These are phyloP conservation scores for Lydus trimaculatus DNA, from an alignment of 2,888 invertebrate species.

Conservation along the genomic window DNA sequence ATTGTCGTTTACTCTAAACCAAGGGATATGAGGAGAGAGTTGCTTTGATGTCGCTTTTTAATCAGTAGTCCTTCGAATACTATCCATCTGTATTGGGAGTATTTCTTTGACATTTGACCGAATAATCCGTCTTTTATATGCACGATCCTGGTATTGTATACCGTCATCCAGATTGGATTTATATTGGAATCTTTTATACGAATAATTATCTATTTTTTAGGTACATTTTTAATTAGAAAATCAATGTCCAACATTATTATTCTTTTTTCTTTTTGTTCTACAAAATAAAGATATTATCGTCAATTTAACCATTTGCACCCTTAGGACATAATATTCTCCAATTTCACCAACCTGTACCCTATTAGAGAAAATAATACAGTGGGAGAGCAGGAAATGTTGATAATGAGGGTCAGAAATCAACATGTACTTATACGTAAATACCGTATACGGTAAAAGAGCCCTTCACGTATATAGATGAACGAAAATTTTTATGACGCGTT, in stretches of 20 bases:
- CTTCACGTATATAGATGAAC: background rate
- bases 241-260: background rate
- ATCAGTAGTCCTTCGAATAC: constrained; percentile 55
- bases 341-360: constrained; percentile 11
- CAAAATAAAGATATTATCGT: background rate
- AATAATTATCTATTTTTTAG: background rate
- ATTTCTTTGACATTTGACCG: constrained; percentile 62
- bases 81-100: constrained; percentile 52
- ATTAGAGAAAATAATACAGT: constrained; percentile 7
- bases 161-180: background rate
- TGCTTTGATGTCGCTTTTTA: constrained; percentile 61
- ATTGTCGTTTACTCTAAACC: constrained; percentile 60
- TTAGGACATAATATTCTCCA: constrained; percentile 5
- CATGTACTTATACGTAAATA: background rate
- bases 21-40: constrained; percentile 38
- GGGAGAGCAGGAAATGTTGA: constrained; percentile 4
- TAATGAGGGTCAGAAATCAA: constrained; percentile 8
- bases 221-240: constrained; percentile 3
- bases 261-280: background rate
- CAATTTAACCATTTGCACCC: constrained; percentile 5
- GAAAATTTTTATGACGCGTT: background rate
- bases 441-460: background rate
- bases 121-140: constrained; percentile 60
- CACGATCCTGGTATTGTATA: constrained; percentile 14
- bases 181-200: constrained; percentile 9